Evolutionary conservation across 2,888 invertebrate species (phyloP), one percentile per base, ranked within the genome.

Genomic region (Drosophila pseudotakahashii): DNA sequence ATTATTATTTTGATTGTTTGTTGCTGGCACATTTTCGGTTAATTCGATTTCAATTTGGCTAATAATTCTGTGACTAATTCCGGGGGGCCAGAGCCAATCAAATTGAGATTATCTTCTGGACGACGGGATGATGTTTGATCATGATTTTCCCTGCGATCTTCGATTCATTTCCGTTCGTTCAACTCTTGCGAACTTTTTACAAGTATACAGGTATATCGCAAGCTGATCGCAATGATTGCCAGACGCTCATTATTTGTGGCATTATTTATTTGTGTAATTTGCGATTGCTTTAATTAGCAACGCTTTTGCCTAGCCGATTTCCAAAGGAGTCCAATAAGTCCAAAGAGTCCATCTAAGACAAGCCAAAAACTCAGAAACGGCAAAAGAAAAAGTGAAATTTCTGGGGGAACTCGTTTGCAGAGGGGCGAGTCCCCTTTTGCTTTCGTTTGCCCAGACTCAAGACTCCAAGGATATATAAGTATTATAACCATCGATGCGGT

Each of bases 381-480:
- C 55, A 60, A 73, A 74, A 77, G 73, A 73, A 86, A 81, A 82
- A 86, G 81, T 86, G 87, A 82, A 82, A 82, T 75, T 86, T 73
- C 42, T 41, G 48, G 62, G 52, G 78, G 66, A 84, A 78, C 84
- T 62, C 13, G 77, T 81, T 81, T 32, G 26, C 26, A 19, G 53
- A 39, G 58, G 30, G 39, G 53, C 54, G 58, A 30, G 19, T 54
- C 54, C 11, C 87, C 87, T 83, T 86, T 86, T 83, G 82, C 87
- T 86, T 82, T 83, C 84, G 67, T 78, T 78, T n/a, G 36, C 26
- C 14, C 47, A 45, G n/a, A 34, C 48, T 37, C 34, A 60, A 79
- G 78, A 78, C 67, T 26, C 2, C 30, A 30, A 30, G 30, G 7
- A 30, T 51, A 52, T 34, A 63, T 57, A 34, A 3, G 10, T 11